A percentile compares a stretch with the other conserved stretches of the same genome.
These are phyloP conservation scores for Monochamus alternatus DNA, from an alignment of 2,888 invertebrate genomes.

Conservation along the genomic window DNA sequence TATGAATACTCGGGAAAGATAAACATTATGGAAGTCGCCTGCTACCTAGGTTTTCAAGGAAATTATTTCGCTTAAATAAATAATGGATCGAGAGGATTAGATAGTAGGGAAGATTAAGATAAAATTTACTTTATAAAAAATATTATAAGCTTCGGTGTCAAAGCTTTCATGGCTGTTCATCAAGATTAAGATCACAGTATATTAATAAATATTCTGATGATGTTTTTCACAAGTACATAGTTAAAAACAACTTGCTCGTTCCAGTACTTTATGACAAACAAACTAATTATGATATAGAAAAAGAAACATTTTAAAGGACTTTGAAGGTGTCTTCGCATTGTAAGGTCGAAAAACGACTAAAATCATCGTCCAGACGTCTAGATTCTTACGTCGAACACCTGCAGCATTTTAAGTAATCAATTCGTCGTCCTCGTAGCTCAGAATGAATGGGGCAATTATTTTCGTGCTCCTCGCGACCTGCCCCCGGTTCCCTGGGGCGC, in stretches of 20 bases:
- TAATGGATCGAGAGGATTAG: conserved; percentile 9
- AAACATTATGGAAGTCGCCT: conserved; percentile 4
- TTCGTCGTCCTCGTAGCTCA: conserved; percentile 1
- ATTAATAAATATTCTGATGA: no score
- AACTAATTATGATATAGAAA: no score
- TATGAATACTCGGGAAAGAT: conserved; percentile 30
- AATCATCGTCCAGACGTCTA: not conserved
- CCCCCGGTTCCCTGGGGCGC: conserved; percentile 14
- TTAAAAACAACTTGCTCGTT: no score
- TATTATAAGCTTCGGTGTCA: no score
- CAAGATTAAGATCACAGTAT: no score
- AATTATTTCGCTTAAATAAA: conserved; percentile 29
- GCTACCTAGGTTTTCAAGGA: conserved; percentile 17
- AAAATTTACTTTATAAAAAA: not conserved
- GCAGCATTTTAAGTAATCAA: conserved; percentile 10
- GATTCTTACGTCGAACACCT: not conserved
- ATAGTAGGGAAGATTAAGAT: not conserved
- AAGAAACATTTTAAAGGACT: no score
- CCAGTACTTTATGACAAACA: no score
- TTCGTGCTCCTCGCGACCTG: conserved; percentile 10
- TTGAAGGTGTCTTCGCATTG: no score
- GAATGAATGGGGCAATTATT: conserved; percentile 10
- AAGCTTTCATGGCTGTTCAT: no score
- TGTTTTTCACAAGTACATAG: no score
- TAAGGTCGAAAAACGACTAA: not conserved